phyloP scores from a whole-genome alignment of 2,797 vertebrate genomes.

The Notamacropus eugenii region DNA sequence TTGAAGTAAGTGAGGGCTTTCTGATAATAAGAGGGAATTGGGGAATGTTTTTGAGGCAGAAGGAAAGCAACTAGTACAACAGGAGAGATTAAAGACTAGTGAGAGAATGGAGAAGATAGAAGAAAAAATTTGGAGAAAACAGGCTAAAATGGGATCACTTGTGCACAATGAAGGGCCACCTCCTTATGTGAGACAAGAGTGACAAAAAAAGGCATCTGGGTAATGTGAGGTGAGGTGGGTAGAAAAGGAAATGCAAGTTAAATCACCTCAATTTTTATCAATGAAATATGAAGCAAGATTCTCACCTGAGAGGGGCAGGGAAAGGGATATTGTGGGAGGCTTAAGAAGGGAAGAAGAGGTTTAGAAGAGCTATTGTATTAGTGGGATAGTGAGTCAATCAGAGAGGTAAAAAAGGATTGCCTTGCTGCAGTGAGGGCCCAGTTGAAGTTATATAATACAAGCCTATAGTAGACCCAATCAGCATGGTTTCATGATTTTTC shows the following conservation, averaged over 20 bases:
- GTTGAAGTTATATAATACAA: too few relatives aligned
- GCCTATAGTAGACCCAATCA: too few relatives aligned
- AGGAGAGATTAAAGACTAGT: too few relatives aligned
- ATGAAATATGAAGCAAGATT: background rate
- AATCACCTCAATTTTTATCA: background rate
- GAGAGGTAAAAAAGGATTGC: too few relatives aligned
- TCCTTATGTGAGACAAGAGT: background rate
- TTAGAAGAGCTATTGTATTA: too few relatives aligned
- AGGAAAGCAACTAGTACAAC: too few relatives aligned
- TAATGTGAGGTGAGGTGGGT: background rate
- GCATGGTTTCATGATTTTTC: too few relatives aligned
- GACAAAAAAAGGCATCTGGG: background rate
- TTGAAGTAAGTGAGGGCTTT: too few relatives aligned
- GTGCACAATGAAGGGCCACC: too few relatives aligned
- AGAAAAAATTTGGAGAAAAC: background rate
- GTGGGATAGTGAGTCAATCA: too few relatives aligned
- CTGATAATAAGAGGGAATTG: background rate
- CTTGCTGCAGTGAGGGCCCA: too few relatives aligned
- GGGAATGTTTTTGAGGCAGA: background rate
- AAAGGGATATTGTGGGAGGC: background rate
- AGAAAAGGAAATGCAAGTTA: background rate
- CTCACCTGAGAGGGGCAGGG: background rate
- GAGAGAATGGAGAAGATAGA: background rate
- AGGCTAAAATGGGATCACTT: background rate
- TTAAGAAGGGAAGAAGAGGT: background rate